Percentiles rank a stretch among this genome's conserved stretches.
Evolutionary conservation across 2,888 invertebrate genomes (phyloP).

Genomic region (Drosophila silvestris): DNA sequence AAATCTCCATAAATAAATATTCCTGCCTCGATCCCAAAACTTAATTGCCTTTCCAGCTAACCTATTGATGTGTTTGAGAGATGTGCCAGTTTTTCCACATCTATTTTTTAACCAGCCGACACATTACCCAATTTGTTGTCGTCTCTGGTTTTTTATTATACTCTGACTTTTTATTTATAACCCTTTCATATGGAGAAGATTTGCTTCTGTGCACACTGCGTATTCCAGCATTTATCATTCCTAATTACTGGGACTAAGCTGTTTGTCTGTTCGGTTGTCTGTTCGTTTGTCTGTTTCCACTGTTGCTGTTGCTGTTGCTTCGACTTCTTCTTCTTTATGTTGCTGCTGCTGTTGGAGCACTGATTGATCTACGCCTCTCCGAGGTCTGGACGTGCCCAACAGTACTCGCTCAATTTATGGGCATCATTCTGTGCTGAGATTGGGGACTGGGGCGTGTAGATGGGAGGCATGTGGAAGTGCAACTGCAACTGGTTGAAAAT

Average conservation of each 20-base stretch:
- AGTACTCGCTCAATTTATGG: conserved; percentile 42
- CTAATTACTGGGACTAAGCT: conserved; percentile 77
- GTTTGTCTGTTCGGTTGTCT: conserved; percentile 48
- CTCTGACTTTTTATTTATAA: conserved; percentile 61
- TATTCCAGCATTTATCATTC: conserved; percentile 73
- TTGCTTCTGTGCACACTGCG: conserved; percentile 28
- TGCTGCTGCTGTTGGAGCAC: conserved; percentile 20
- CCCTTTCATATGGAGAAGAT: conserved; percentile 54
- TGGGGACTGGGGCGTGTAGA: background rate
- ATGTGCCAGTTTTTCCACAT: conserved; percentile 27
- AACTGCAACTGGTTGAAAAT: conserved; percentile 48
- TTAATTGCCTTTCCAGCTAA: conserved; percentile 42
- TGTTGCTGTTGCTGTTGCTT: background rate
- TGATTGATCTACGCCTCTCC: conserved; percentile 62
- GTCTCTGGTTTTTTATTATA: background rate
- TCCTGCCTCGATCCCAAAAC: background rate
- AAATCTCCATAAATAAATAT: background rate
- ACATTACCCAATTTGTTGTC: conserved; percentile 47
- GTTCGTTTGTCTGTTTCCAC: conserved; percentile 38
- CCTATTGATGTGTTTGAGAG: conserved; percentile 22
- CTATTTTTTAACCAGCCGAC: conserved; percentile 36
- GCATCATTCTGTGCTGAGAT: conserved; percentile 2
- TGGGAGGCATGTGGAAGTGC: conserved; percentile 21
- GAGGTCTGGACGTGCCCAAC: conserved; percentile 45
- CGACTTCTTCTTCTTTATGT: conserved; percentile 1